phyloP scores from a whole-genome alignment of 1,140 invertebrate genomes.

The Zophobas atratus region DNA sequence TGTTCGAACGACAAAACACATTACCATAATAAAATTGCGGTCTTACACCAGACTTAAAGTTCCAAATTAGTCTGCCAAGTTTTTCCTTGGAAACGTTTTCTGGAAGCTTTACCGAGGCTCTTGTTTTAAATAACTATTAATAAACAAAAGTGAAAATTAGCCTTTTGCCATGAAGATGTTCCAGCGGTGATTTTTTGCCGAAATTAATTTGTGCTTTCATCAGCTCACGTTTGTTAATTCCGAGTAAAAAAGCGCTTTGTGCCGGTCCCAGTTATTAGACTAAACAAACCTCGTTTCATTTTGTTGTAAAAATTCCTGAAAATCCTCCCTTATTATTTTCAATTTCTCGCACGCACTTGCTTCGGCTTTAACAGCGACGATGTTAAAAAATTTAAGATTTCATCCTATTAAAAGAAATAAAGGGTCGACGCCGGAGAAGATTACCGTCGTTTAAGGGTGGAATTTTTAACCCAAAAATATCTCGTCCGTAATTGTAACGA shows the following conservation, averaged over 20 bases:
- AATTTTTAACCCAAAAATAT: not conserved
- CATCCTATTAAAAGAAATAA: slow-evolving; percentile 1
- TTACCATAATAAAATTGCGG: slow-evolving; percentile 11
- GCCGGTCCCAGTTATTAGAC: not conserved
- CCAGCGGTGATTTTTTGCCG: not conserved
- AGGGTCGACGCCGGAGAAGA: not conserved
- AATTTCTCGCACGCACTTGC: not conserved
- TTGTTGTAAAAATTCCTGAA: not conserved
- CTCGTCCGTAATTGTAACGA: not conserved
- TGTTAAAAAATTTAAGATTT: not conserved
- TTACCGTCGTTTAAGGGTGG: not conserved
- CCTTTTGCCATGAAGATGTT: not conserved
- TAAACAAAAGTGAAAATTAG: not conserved
- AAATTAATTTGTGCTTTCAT: no score
- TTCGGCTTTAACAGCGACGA: not conserved
- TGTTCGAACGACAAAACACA: slow-evolving; percentile 13
- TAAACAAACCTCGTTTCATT: not conserved
- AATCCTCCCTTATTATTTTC: not conserved
- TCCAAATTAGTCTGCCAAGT: slow-evolving; percentile 20
- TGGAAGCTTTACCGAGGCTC: not conserved
- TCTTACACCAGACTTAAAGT: slow-evolving; percentile 1
- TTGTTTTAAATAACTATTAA: slow-evolving; percentile 3
- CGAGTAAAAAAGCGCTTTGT: no score
- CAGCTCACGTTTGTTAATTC: no score
- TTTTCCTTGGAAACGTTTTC: not conserved